phyloP scores from a whole-genome alignment of 2,888 invertebrate genomes.

The Lypha dubia region DNA sequence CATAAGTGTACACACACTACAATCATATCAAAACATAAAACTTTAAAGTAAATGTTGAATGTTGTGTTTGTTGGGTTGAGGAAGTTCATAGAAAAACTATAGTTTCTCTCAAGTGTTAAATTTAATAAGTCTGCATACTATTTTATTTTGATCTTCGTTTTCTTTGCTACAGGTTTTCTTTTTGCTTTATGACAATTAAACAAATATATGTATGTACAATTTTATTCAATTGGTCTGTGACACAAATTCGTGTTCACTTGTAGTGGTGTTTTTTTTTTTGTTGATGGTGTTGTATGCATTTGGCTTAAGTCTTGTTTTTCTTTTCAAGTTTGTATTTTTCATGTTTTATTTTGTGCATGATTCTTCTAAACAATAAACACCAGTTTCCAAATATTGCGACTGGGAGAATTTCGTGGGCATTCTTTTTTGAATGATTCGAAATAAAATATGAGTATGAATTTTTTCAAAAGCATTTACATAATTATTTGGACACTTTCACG shows the following conservation, averaged over 20 bases:
- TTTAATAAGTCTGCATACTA: neutral
- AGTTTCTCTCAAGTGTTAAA: neutral
- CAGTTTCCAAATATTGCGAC: neutral
- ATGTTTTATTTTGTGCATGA: neutral
- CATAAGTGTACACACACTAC: too few relatives aligned
- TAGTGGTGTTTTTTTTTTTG: neutral
- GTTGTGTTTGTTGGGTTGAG: conserved; percentile 3
- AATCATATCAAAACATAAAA: too few relatives aligned
- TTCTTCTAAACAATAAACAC: neutral
- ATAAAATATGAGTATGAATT: too few relatives aligned
- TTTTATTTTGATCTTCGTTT: conserved; percentile 66
- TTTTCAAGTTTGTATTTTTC: neutral
- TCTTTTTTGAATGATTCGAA: too few relatives aligned
- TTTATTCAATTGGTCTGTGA: conserved; percentile 52
- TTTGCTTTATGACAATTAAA: neutral
- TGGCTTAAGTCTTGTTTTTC: neutral
- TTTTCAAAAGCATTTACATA: too few relatives aligned
- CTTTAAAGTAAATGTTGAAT: too few relatives aligned
- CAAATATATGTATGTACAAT: too few relatives aligned
- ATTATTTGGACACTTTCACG: too few relatives aligned
- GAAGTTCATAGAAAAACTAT: neutral
- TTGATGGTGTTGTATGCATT: neutral
- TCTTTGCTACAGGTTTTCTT: conserved; percentile 20
- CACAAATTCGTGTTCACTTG: conserved; percentile 40
- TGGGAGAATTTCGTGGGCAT: too few relatives aligned